phyloP scores from a whole-genome alignment of 2,797 vertebrate species.

The Crax fasciolata region DNA sequence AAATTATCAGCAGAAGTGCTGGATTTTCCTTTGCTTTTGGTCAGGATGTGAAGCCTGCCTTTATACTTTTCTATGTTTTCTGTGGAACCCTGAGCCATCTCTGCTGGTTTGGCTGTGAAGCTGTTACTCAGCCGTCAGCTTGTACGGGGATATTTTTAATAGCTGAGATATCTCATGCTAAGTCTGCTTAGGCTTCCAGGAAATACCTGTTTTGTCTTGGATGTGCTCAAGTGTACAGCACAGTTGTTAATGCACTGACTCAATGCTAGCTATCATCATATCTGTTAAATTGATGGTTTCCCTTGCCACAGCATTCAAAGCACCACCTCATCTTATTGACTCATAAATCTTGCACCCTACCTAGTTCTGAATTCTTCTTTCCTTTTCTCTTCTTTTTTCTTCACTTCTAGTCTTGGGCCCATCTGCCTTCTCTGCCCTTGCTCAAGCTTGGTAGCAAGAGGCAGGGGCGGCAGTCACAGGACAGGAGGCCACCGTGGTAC shows the following conservation, averaged over 20 bases:
- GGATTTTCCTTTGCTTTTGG: neutral
- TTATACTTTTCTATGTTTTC: neutral
- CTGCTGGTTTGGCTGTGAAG: neutral
- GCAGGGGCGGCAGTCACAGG: neutral
- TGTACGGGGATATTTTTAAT: neutral
- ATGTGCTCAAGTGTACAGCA: fast-evolving
- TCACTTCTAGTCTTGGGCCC: neutral
- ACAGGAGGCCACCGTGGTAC: fast-evolving
- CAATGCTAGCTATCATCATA: neutral
- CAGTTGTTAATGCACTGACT: neutral
- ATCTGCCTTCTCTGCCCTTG: neutral
- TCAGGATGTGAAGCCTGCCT: neutral
- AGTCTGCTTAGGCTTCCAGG: neutral
- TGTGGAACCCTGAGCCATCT: neutral
- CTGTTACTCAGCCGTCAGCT: neutral
- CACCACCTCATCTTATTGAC: neutral
- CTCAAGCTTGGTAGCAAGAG: neutral
- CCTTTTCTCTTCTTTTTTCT: neutral
- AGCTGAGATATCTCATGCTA: neutral
- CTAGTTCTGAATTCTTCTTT: neutral
- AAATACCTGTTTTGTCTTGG: neutral
- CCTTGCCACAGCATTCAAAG: fast-evolving
- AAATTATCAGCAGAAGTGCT: neutral
- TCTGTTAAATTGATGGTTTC: neutral
- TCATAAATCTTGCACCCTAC: neutral